Evolutionary conservation across 2,888 invertebrate species (phyloP), one percentile per base, ranked within the genome.

Genomic region (Blastobasis adustella): DNA sequence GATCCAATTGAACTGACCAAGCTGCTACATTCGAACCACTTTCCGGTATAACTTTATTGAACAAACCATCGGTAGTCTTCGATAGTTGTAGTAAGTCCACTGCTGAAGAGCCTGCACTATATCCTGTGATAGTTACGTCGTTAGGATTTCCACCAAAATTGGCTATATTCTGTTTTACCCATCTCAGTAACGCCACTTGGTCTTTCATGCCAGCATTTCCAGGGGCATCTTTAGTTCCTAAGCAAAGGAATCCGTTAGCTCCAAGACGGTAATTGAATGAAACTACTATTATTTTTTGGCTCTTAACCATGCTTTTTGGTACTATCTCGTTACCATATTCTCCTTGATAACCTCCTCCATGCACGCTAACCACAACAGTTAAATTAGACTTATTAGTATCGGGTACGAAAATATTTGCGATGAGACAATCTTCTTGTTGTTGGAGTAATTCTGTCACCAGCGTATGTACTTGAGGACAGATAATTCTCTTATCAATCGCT

Each of bases 201-300:
- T 77, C 75, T 49, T 74, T 76, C 66, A 75, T 62, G 0, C 73
- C 74, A 5, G 69, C 75, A 42, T 79, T 79, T 0, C 79, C 79
- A 1, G 78, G 78, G 0, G 48, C 50, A 10, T 66, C 65, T 10
- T 65, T 52, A 0, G 71, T 74, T 0, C 73, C 71, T 0, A 72
- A 58, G 45, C 71, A 69, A 4, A 73, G 50, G 46, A 71, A 71
- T 0, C 71, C 73, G 23, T 23, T 23, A 23, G 23, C 23, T 23
- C 23, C 23, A 23, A 23, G 3, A 23, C 3, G 2, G 1, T 70
- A 71, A 47, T 73, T 73, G 9, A 72, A 71, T 0, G 58, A 62
- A 0, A 71, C 66, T 0, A 57, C 49, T 3, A 71, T 62, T 0
- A 69, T 43, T 48, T 67, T 65, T 55, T 67, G 59, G 8, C 51